A percentile compares a stretch with the other conserved stretches of the same genome.
Evolutionary conservation across 1,140 invertebrate genomes (phyloP).

Genomic region (Chymomyza costata): DNA sequence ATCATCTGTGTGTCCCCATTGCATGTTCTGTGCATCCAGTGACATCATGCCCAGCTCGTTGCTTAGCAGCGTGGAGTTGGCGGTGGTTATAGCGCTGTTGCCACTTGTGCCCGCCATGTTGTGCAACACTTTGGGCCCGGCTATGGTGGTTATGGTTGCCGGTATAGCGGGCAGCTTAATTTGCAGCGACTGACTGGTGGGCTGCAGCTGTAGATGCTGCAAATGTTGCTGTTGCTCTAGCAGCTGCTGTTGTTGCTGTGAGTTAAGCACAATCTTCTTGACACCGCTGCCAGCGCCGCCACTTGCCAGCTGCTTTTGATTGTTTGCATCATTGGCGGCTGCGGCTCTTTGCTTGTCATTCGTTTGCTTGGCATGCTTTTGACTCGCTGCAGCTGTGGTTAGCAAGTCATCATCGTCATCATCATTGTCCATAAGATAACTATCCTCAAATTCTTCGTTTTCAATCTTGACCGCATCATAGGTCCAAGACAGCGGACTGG

Average conservation of each 20-base stretch:
- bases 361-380: conserved; percentile 62
- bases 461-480: conserved; percentile 71
- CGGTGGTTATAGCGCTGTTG: conserved; percentile 16
- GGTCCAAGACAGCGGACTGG: conserved; percentile 70
- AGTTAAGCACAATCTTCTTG: conserved; percentile 44
- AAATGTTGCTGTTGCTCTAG: conserved; percentile 67
- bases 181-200: conserved; percentile 62
- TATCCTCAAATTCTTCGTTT: conserved; percentile 69
- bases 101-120: conserved; percentile 37
- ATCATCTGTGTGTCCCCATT: conserved; percentile 63
- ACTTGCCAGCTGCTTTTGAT: background rate
- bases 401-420: conserved; percentile 65
- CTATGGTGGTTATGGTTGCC: conserved; percentile 62
- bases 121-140: conserved; percentile 30
- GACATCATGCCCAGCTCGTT: conserved; percentile 33
- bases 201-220: conserved; percentile 63
- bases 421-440: conserved; percentile 61
- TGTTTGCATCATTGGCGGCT: background rate
- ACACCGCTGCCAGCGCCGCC: conserved; percentile 1
- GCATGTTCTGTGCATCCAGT: conserved; percentile 46
- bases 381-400: conserved; percentile 60
- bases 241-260: conserved; percentile 54
- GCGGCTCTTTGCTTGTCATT: conserved; percentile 31
- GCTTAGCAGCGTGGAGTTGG: conserved; percentile 36
- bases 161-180: conserved; percentile 67